Conservation (phyloP, 2,888 invertebrate genomes). For the Aleiodes testaceus region DNA sequence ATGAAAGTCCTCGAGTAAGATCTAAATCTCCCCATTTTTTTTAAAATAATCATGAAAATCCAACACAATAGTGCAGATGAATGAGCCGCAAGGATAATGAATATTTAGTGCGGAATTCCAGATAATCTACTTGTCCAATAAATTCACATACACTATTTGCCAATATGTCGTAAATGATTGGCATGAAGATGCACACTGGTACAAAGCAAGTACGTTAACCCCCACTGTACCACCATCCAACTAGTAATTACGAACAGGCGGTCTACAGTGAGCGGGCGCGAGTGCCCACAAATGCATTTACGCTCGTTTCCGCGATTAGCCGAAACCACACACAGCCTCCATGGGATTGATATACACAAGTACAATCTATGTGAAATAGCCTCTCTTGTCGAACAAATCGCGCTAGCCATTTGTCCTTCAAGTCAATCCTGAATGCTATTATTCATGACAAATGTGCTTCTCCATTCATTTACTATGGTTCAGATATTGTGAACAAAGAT, state of each 20-base stretch:
- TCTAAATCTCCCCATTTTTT: not conserved
- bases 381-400: constrained; percentile 11
- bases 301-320: constrained; percentile 41
- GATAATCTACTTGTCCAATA: constrained; percentile 15
- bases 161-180: constrained; percentile 11
- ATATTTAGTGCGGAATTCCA: not conserved
- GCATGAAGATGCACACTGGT: constrained; percentile 48
- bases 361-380: constrained; percentile 8
- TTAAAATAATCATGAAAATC: too few relatives aligned
- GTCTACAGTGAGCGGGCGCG: constrained; percentile 36
- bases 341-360: constrained; percentile 13
- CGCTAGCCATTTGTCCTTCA: constrained; percentile 12
- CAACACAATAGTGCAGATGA: too few relatives aligned
- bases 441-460: not conserved
- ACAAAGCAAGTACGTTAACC: constrained; percentile 45
- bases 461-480: too few relatives aligned
- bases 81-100: not conserved
- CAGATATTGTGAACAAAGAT: too few relatives aligned
- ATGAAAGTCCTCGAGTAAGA: not conserved
- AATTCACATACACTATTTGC: constrained; percentile 8
- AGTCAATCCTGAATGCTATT: constrained; percentile 16
- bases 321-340: constrained; percentile 16
- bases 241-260: constrained; percentile 45
- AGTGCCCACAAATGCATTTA: constrained; percentile 36
- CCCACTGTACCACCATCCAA: not conserved